Evolutionary conservation across 2,113 vertebrate genomes (phyloP), one percentile per base, ranked within the genome.

Genomic region (Eclectus roratus): DNA sequence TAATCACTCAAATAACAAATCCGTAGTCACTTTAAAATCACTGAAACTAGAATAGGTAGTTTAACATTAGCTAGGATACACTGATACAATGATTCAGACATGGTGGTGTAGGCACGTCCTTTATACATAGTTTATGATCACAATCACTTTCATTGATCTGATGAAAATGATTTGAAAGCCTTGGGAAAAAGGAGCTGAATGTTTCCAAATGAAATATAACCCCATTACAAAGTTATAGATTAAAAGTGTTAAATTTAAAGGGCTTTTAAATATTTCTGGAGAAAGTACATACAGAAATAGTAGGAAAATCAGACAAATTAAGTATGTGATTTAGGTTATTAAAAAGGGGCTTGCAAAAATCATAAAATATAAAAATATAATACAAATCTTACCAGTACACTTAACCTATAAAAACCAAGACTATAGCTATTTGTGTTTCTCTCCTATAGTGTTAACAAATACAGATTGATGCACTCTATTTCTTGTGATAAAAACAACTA

Each of bases 31-130:
- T 80, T 65, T 47, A 63, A 86, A 91, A 73, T 81, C 35, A 68
- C 18, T 81, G 77, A 81, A 86, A 74, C 17, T 31, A 39, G 15
- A 25, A 17, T 23, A 77, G 21, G 18, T 39, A 39, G 13, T 73
- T 88, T 63, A 68, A 56, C 16, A 28, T 27, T 28, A 53, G 4
- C 25, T 69, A 83, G 13, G 37, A 44, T 65, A 56, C 15, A 44
- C 13, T 2, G 28, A n/a, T 37, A 85, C 18, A 52, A 5, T 61
- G 24, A 21, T 83, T 85, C 63, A 89, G 72, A 64, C 13, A 15
- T 0, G 0, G 19, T 53, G 18, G 33, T 58, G 17, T 49, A 74
- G 49, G 23, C 58, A 77, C 0, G 0, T 77, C 41, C n/a, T 82
- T 93, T 88, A 56, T 49, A 29, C 16, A 46, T 61, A n/a, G 60